phyloP scores from a whole-genome alignment of 1,140 invertebrate species.

The Leucophenga varia region DNA sequence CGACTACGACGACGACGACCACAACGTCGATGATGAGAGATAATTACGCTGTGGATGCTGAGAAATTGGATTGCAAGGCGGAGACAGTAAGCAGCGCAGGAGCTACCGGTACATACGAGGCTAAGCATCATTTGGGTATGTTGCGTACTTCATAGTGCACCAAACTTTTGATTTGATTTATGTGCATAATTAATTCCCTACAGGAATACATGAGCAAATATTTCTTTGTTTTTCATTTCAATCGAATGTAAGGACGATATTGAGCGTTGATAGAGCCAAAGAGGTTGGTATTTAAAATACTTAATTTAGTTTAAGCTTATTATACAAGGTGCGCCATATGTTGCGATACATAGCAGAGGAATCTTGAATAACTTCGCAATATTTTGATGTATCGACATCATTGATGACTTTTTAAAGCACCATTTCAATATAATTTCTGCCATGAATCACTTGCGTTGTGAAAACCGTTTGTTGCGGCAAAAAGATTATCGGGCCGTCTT shows the following conservation, averaged over 20 bases:
- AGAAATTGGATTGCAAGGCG: constrained; percentile 38
- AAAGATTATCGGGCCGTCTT: too few species aligned
- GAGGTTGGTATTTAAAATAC: too few species aligned
- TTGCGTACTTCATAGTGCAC: too few species aligned
- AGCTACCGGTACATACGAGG: constrained; percentile 37
- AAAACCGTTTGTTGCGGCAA: too few species aligned
- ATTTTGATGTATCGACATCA: too few species aligned
- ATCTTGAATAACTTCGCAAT: too few species aligned
- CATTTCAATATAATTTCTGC: too few species aligned
- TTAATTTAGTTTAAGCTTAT: too few species aligned
- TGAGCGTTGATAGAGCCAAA: constrained; percentile 60
- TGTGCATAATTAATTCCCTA: constrained; percentile 5
- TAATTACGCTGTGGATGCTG: constrained; percentile 19
- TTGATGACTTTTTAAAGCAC: too few species aligned
- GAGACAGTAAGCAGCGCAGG: constrained; percentile 38
- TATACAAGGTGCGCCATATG: too few species aligned
- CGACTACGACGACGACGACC: constrained; percentile 2
- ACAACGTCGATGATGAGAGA: constrained; percentile 2
- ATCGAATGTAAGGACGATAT: constrained; percentile 63
- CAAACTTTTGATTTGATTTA: background rate
- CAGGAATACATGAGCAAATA: constrained; percentile 53
- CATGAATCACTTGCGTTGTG: too few species aligned
- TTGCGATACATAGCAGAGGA: too few species aligned
- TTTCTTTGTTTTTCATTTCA: constrained; percentile 59
- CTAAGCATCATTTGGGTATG: constrained; percentile 43